Percentiles rank a stretch among this genome's conserved stretches.
These are phyloP conservation scores for Apus apus DNA, from an alignment of 2,113 vertebrate species.

Conservation along the genomic window DNA sequence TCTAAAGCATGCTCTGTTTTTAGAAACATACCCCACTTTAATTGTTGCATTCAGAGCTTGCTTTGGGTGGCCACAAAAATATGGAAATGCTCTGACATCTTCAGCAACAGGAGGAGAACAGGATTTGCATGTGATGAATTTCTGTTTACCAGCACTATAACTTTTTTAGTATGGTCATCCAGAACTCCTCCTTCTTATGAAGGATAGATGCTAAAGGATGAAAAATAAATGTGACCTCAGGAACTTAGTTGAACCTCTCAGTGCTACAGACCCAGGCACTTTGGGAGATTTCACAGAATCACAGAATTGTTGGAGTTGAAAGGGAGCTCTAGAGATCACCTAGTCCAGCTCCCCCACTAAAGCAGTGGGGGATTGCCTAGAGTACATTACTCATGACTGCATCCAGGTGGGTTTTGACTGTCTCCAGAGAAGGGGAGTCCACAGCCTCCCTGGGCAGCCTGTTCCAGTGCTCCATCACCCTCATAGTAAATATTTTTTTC, in stretches of 20 bases:
- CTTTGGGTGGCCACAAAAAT: not conserved
- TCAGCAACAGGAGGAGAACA: not conserved
- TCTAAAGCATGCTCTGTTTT: not conserved
- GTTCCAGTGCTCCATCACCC: too few relatives aligned
- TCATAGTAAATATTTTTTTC: too few relatives aligned
- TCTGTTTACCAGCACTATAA: not conserved
- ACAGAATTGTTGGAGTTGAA: too few relatives aligned
- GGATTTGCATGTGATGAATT: not conserved
- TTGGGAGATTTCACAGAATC: not conserved
- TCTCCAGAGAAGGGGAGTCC: too few relatives aligned
- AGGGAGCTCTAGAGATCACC: too few relatives aligned
- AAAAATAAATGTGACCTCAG: not conserved
- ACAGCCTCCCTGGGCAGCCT: too few relatives aligned
- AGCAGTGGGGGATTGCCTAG: too few relatives aligned
- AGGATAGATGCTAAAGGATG: not conserved
- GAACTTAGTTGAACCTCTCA: not conserved
- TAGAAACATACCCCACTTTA: not conserved
- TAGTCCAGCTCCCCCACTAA: too few relatives aligned
- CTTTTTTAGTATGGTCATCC: not conserved
- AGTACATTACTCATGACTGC: too few relatives aligned
- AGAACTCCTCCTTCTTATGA: not conserved
- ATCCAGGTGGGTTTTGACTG: too few relatives aligned
- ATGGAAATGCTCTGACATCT: not conserved
- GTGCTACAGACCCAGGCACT: not conserved
- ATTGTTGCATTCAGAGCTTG: accelerated